phyloP scores from a whole-genome alignment of 2,888 invertebrate genomes.

The Sipha maydis region DNA sequence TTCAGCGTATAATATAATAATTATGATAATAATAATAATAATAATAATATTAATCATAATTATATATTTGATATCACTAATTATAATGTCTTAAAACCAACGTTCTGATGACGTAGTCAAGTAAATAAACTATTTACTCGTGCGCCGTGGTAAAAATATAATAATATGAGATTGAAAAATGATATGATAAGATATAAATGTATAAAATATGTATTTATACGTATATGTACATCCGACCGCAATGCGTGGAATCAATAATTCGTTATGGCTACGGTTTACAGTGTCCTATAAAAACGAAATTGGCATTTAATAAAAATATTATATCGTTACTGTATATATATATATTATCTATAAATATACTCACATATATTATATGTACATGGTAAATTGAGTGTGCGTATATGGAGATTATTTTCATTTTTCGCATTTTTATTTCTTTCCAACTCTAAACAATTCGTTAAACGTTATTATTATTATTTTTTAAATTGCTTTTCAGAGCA shows the following conservation, averaged over 20 bases:
- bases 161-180: slow-evolving; percentile 12
- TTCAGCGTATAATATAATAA: too few species aligned
- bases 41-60: background rate
- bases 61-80: background rate
- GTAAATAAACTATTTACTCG: background rate
- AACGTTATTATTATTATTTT: slow-evolving; percentile 26
- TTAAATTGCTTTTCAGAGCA: slow-evolving; percentile 43
- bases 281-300: slow-evolving; percentile 44
- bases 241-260: slow-evolving; percentile 23
- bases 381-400: slow-evolving; percentile 42
- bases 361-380: background rate
- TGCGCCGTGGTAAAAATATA: background rate
- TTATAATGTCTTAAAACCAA: background rate
- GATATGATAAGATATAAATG: background rate
- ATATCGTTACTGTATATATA: background rate
- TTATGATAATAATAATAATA: too few species aligned
- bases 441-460: slow-evolving; percentile 24
- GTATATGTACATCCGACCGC: background rate
- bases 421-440: slow-evolving; percentile 26
- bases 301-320: slow-evolving; percentile 38
- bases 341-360: background rate
- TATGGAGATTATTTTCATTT: slow-evolving; percentile 46
- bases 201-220: too few species aligned
- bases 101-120: background rate
- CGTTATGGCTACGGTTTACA: slow-evolving; percentile 30